A percentile compares a stretch with the other conserved stretches of the same genome.
Conservation (phyloP, 2,888 invertebrate genomes). For the Chloroclystis v-ata region DNA sequence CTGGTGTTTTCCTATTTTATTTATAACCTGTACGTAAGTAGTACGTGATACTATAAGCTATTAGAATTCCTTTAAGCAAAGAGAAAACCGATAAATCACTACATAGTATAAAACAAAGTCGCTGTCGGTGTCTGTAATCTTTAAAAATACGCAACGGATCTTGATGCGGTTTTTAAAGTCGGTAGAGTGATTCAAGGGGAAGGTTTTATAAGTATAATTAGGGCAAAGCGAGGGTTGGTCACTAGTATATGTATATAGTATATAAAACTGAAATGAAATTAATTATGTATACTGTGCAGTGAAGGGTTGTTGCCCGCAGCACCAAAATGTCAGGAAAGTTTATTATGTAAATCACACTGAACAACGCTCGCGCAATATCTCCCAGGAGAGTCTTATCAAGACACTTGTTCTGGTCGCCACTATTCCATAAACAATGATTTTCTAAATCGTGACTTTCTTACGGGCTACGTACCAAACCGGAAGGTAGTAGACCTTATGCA, state of each 20-base stretch:
- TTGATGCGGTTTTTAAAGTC: too few species aligned
- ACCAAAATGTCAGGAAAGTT: conserved; percentile 20
- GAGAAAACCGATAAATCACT: too few species aligned
- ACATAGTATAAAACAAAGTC: too few species aligned
- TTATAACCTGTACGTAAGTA: not conserved
- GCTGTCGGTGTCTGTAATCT: too few species aligned
- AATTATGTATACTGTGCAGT: conserved; percentile 12
- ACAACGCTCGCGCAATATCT: conserved; percentile 19
- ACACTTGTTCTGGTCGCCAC: conserved; percentile 23
- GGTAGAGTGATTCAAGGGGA: too few species aligned
- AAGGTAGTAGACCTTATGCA: conserved; percentile 25
- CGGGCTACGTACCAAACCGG: conserved; percentile 21
- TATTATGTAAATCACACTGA: conserved; percentile 25
- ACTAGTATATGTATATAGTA: too few species aligned
- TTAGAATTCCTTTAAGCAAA: too few species aligned
- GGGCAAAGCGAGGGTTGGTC: too few species aligned
- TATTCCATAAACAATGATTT: conserved; percentile 28
- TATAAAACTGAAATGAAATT: conserved; percentile 31
- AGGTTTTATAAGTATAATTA: too few species aligned
- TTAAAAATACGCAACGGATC: too few species aligned
- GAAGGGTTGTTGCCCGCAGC: conserved; percentile 12
- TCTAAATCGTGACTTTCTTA: conserved; percentile 25
- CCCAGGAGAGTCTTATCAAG: conserved; percentile 22
- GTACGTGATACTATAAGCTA: too few species aligned
- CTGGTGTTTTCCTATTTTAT: not conserved